Evolutionary conservation across 35 echinoderm and acorn worm species (phyloP), one percentile per base, ranked within the genome.

Genomic region (Chiridota heheva): DNA sequence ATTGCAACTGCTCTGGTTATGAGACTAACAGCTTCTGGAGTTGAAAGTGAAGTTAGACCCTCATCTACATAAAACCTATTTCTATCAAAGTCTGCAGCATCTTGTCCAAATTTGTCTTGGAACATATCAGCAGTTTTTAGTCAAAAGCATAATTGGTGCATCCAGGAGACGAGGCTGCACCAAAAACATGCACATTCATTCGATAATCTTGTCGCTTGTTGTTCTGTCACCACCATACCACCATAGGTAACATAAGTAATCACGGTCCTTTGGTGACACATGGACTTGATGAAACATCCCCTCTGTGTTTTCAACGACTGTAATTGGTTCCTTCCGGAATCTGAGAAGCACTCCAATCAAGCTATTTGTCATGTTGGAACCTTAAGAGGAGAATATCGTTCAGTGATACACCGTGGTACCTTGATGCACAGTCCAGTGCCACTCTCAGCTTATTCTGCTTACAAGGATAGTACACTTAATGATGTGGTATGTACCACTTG

Each of bases 61-160:
- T 89, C 78, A 39, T 89, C 87, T 17, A 89, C 77, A 53, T 83
- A 89, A 58, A 89, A 89, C 25, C 63, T 63, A 28, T 77, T 57
- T 58, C 64, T 40, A 17, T 60, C 66, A n/a, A 41, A 44, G 12
- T 80, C 2, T n/a, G 59, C 59, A 27, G 72, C 69, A 12, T 70
- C 62, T 42, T 24, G 27, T 33, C 29, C 67, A 72, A 56, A 81
- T 7, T 55, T 18, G 2, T 72, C 56, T 12, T 72, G 47, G 20
- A 69, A 33, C 18, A 72, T 67, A 20, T 41, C 35, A 33, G 75
- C 86, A 38, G 76, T 46, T 24, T 41, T 69, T 32, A n/a, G n/a
- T 74, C 58, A 28, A 88, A 46, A n/a, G 76, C 86, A 56, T 40
- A 70, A 44, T 42, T 73, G 36, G 86, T 64, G 45, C 86, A 89